Conservation (phyloP, 2,888 invertebrate genomes). For the Carcina quercana region DNA sequence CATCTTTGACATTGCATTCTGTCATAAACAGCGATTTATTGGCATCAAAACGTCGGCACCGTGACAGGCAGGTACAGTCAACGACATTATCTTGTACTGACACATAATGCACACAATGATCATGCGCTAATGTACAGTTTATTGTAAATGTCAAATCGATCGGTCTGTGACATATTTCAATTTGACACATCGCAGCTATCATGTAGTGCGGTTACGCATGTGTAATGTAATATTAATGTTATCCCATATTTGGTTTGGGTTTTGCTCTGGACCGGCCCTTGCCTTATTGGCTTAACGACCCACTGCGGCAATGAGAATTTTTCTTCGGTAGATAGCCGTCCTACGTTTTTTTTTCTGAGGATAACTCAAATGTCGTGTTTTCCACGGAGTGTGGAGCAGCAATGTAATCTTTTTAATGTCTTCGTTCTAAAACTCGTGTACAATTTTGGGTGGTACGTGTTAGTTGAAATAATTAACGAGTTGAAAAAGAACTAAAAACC, state of each 20-base stretch:
- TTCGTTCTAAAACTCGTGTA: too few relatives aligned
- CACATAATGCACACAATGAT: conserved; percentile 13
- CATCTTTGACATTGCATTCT: conserved; percentile 2
- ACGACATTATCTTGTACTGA: conserved; percentile 2
- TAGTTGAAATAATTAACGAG: too few relatives aligned
- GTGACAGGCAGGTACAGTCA: conserved; percentile 3
- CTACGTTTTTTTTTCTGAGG: neutral
- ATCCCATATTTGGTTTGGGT: conserved; percentile 29
- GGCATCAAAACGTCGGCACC: conserved; percentile 3
- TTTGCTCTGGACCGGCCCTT: conserved; percentile 25
- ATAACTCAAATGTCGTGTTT: too few relatives aligned
- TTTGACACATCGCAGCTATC: conserved; percentile 50
- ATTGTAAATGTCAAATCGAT: conserved; percentile 42
- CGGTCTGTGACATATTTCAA: conserved; percentile 43
- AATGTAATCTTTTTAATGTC: too few relatives aligned
- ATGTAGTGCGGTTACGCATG: conserved; percentile 29
- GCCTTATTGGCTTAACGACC: conserved; percentile 26
- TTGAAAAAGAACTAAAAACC: too few relatives aligned
- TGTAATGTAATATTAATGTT: conserved; percentile 46
- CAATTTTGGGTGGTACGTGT: too few relatives aligned
- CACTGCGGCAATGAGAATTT: conserved; percentile 3
- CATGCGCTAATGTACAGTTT: conserved; percentile 11
- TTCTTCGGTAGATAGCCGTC: conserved; percentile 1
- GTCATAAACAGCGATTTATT: conserved; percentile 16
- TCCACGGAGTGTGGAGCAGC: too few relatives aligned